Evolutionary conservation across 1,140 invertebrate species (phyloP).

Genomic region (Grapholita molesta): DNA sequence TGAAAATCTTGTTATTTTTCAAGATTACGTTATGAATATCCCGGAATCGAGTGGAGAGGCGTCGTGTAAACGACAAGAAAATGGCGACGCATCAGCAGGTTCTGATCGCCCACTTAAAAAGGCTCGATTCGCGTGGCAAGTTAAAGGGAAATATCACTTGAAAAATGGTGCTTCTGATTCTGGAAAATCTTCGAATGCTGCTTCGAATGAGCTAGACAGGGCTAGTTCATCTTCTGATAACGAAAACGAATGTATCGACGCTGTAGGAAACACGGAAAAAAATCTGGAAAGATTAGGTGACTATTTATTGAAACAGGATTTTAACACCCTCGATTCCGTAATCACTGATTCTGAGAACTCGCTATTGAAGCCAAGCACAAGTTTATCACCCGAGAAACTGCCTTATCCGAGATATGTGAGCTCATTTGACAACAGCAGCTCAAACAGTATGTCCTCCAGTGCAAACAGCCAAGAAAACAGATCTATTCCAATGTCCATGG

Average conservation of each 20-base stretch:
- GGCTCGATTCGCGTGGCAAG: slow-evolving; percentile 81
- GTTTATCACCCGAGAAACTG: slow-evolving; percentile 40
- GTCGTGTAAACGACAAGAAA: slow-evolving; percentile 73
- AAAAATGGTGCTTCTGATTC: slow-evolving; percentile 63
- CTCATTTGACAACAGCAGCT: slow-evolving; percentile 39
- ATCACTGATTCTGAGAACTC: slow-evolving; percentile 46
- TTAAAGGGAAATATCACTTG: slow-evolving; percentile 81
- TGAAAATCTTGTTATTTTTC: slow-evolving; percentile 32
- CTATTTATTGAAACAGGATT: slow-evolving; percentile 71
- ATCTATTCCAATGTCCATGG: slow-evolving; percentile 38
- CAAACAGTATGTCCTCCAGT: slow-evolving; percentile 28
- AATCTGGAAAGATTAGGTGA: slow-evolving; percentile 70
- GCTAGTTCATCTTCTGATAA: slow-evolving; percentile 42
- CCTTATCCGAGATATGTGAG: slow-evolving; percentile 60
- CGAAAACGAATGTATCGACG: slow-evolving; percentile 33
- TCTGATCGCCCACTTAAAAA: slow-evolving; percentile 80
- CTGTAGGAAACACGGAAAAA: slow-evolving; percentile 60
- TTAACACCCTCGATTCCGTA: slow-evolving; percentile 61
- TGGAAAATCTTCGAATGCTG: slow-evolving; percentile 28
- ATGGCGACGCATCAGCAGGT: slow-evolving; percentile 69
- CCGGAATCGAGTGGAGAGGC: slow-evolving; percentile 57
- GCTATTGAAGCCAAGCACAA: slow-evolving; percentile 43
- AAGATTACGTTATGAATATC: slow-evolving; percentile 55
- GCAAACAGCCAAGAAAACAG: slow-evolving; percentile 31
- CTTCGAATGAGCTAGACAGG: slow-evolving; percentile 29